Conservation (phyloP, 2,113 vertebrate species). For the Pteruthius melanotis region DNA sequence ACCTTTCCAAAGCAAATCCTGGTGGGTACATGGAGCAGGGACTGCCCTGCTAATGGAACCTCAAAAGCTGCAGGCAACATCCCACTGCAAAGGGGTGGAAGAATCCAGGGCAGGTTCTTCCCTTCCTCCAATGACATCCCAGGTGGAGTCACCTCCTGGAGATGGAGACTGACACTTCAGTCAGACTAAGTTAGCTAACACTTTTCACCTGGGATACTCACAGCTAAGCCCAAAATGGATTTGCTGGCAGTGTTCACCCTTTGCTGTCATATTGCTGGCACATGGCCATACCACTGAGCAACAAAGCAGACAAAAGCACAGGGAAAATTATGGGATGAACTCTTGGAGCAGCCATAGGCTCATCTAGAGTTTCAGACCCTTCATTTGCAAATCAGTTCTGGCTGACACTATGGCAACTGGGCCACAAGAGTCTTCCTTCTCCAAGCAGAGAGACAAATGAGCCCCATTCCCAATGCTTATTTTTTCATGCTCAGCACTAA, state of each 20-base stretch:
- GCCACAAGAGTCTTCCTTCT: not conserved
- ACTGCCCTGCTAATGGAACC: too few species aligned
- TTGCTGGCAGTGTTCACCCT: constrained; percentile 11
- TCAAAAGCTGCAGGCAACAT: not conserved
- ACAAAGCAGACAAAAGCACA: constrained; percentile 5
- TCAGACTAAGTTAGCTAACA: not conserved
- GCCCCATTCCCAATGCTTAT: not conserved
- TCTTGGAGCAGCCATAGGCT: not conserved
- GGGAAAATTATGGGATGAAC: constrained; percentile 9
- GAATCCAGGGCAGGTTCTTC: not conserved
- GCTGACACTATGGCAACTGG: constrained; percentile 8
- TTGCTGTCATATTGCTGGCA: constrained; percentile 42
- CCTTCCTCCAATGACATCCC: not conserved
- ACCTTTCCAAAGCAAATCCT: not conserved
- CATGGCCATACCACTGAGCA: constrained; percentile 14
- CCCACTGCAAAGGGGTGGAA: not conserved
- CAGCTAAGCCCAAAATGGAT: constrained; percentile 53
- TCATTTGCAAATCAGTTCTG: constrained; percentile 23
- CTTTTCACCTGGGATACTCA: constrained; percentile 45
- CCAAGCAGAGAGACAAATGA: not conserved
- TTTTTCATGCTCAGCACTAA: not conserved
- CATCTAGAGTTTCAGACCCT: not conserved
- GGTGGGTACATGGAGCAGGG: not conserved
- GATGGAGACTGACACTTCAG: not conserved
- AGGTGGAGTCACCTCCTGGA: not conserved